Evolutionary conservation across 1,140 invertebrate species (phyloP), one percentile per base, ranked within the genome.

Genomic region (Drosophila gunungcola): DNA sequence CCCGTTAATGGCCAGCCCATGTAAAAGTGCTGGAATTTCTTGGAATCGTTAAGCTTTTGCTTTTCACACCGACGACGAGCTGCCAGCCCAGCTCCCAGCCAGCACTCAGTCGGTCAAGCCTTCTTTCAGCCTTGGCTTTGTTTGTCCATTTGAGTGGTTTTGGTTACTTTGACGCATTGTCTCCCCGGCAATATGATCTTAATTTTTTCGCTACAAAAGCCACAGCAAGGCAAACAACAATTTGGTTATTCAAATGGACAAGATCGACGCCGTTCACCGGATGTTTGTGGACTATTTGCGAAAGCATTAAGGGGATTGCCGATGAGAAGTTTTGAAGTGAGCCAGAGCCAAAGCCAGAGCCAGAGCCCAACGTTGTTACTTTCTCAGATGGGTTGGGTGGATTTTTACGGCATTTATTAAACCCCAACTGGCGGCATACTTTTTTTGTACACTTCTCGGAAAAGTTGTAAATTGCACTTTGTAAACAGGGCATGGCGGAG

Each of bases 381-480:
- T 29, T 58, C 21, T 53, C n/a, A 13, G 53, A 21, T 46, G 67
- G 68, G 55, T 58, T 45, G 48, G 39, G 43, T 64, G 52, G 34
- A 21, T 36, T 69, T 79, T 80, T 83, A 86, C 58, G 60, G 75
- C 61, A 49, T 68, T 75, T 81, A 85, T 78, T 78, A 86, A 85
- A 67, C 39, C 62, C 16, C 64, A 6, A 48, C n/a, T n/a, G 60
- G 80, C 83, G 84, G 80, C 64, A 78, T 60, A 74, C 67, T 67
- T 67, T 29, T 76, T 48, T 55, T 78, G 73, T 89, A 83, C 53
- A 81, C 69, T 88, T 86, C 83, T 76, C 67, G 83, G 83, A 86
- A 86, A 88, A 77, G 83, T 78, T 86, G 67, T 86, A 86, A 86
- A 86, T 86, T 86, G 83, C 83, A 86, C 75, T 86, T 72, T 76